Evolutionary conservation across 1,140 invertebrate species (phyloP).

Genomic region (Euwallacea similis): DNA sequence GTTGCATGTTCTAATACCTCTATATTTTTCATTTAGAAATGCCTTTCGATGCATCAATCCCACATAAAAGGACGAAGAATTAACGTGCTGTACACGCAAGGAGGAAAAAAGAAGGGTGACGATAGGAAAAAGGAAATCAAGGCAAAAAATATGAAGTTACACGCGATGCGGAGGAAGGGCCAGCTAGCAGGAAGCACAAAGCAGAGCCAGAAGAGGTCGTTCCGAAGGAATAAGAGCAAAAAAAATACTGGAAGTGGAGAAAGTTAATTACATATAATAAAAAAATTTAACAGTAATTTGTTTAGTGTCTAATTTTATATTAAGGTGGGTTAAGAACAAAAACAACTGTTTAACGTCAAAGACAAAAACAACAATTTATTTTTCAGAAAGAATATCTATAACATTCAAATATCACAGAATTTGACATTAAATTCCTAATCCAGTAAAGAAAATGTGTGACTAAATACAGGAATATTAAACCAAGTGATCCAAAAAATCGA

Average conservation of each 20-base stretch:
- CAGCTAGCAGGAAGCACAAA: slow-evolving; percentile 53
- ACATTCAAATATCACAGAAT: slow-evolving; percentile 28
- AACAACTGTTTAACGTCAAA: background rate
- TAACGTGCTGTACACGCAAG: slow-evolving; percentile 55
- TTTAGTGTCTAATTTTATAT: too few relatives aligned
- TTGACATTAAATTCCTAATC: background rate
- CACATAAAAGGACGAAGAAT: slow-evolving; percentile 54
- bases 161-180: slow-evolving; percentile 55
- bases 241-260: slow-evolving; percentile 11
- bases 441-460: background rate
- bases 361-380: slow-evolving; percentile 1
- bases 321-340: background rate
- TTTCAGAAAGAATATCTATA: slow-evolving; percentile 21
- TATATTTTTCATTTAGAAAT: slow-evolving; percentile 54
- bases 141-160: slow-evolving; percentile 57
- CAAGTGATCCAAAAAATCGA: too few relatives aligned
- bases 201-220: slow-evolving; percentile 51
- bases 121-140: slow-evolving; percentile 51
- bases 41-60: slow-evolving; percentile 55
- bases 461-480: too few relatives aligned
- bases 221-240: slow-evolving; percentile 48
- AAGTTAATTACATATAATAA: slow-evolving; percentile 7
- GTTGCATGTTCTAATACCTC: too few relatives aligned
- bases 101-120: slow-evolving; percentile 50
- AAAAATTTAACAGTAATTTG: too few relatives aligned